Evolutionary conservation across 2,113 vertebrate species (phyloP).

Genomic region (Anser cygnoides): DNA sequence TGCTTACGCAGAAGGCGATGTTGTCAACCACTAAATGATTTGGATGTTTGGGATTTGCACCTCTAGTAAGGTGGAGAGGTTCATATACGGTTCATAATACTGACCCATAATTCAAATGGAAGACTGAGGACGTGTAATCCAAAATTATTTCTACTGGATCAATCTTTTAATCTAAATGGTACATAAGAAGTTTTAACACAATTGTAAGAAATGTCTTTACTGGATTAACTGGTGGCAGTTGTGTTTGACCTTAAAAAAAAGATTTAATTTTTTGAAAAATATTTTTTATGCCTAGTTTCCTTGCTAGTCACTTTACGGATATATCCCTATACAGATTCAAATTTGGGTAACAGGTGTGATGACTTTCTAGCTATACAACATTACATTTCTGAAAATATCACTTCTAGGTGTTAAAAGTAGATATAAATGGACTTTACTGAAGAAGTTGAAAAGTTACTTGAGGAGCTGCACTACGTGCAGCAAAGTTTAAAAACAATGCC

Average conservation of each 20-base stretch:
- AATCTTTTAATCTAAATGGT: neutral
- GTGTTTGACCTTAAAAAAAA: neutral
- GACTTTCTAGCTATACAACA: neutral
- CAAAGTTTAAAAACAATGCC: neutral
- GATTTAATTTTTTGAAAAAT: neutral
- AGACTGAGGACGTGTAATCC: neutral
- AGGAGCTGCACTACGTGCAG: neutral
- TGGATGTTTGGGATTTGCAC: neutral
- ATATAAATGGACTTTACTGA: neutral
- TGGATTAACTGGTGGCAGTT: neutral
- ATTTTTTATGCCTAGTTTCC: neutral
- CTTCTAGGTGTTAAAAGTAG: neutral
- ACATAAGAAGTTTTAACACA: neutral
- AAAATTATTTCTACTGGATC: neutral
- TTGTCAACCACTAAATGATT: neutral
- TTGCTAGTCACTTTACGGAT: neutral
- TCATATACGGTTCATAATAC: neutral
- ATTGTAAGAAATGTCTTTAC: neutral
- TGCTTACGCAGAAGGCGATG: neutral
- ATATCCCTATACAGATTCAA: neutral
- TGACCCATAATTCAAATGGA: rapidly evolving
- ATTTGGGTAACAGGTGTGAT: neutral
- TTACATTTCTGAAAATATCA: neutral
- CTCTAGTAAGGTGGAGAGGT: neutral
- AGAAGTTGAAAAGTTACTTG: neutral